Conservation (phyloP, 2,113 vertebrate species). For the Brachyhypopomus gauderio region DNA sequence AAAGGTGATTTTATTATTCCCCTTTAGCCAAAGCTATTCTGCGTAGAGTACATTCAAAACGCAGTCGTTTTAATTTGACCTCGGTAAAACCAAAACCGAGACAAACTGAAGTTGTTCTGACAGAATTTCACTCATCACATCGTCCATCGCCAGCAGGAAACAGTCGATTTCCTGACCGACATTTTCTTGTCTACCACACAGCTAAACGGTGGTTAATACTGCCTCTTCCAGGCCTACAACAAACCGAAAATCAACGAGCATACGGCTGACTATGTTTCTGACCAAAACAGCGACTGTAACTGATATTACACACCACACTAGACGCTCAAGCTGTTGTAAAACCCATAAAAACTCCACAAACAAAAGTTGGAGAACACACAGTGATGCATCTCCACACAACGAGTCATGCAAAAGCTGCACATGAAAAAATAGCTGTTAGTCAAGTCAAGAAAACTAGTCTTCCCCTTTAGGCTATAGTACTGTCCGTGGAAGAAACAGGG, state of each 20-base stretch:
- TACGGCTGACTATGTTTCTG: not conserved
- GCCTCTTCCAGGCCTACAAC: conserved; percentile 19
- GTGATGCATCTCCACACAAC: conserved; percentile 34
- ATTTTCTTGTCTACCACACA: not conserved
- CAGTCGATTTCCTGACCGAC: not conserved
- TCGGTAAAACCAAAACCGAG: not conserved
- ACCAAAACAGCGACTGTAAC: not conserved
- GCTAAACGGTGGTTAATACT: conserved; percentile 3
- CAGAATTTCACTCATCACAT: conserved; percentile 17
- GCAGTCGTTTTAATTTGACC: conserved; percentile 3
- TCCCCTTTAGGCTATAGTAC: not conserved
- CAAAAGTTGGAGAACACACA: not conserved
- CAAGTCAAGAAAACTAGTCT: not conserved
- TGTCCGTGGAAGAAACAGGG: not conserved
- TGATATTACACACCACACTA: not conserved
- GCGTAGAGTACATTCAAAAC: not conserved
- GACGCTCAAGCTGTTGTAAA: conserved; percentile 16
- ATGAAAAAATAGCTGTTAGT: conserved; percentile 20
- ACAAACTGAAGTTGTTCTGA: not conserved
- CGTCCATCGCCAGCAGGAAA: conserved; percentile 11
- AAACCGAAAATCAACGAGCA: conserved; percentile 1
- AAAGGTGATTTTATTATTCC: no score
- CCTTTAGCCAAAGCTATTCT: no score
- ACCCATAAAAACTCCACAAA: not conserved
- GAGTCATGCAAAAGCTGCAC: conserved; percentile 48